A percentile compares a stretch with the other conserved stretches of the same genome.
Evolutionary conservation across 2,113 vertebrate genomes (phyloP).

Genomic region (Protobothrops mucrosquamatus): DNA sequence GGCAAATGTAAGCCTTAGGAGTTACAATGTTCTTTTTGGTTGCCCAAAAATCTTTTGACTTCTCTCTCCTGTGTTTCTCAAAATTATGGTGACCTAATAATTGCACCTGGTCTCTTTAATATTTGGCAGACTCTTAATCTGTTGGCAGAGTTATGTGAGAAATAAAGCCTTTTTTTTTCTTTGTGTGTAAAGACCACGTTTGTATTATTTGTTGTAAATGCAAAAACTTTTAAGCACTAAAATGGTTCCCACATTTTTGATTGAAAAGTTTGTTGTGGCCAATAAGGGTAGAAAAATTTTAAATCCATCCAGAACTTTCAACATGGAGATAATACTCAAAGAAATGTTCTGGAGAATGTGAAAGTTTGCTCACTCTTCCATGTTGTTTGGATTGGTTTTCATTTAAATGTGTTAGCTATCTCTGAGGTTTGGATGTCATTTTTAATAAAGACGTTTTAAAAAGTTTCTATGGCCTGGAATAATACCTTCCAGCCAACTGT

Average conservation of each 20-base stretch:
- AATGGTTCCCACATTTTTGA: not conserved
- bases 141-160: not conserved
- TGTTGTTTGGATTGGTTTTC: not conserved
- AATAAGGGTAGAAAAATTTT: not conserved
- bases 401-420: not conserved
- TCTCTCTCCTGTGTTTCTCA: not conserved
- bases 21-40: not conserved
- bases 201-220: not conserved
- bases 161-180: not conserved
- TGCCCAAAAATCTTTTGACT: slow-evolving; percentile 6
- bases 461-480: not conserved
- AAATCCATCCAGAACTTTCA: not conserved
- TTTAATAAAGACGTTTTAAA: not conserved
- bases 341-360: not conserved
- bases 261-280: not conserved
- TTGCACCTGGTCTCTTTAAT: not conserved
- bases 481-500: not conserved
- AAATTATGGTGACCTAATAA: not conserved
- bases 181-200: not conserved
- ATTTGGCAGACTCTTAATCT: not conserved
- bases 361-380: not conserved
- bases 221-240: not conserved
- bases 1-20: not conserved
- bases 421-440: not conserved
- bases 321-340: not conserved